Evolutionary conservation across 1,140 invertebrate species (phyloP), one percentile per base, ranked within the genome.

Genomic region (Holotrichia oblita): DNA sequence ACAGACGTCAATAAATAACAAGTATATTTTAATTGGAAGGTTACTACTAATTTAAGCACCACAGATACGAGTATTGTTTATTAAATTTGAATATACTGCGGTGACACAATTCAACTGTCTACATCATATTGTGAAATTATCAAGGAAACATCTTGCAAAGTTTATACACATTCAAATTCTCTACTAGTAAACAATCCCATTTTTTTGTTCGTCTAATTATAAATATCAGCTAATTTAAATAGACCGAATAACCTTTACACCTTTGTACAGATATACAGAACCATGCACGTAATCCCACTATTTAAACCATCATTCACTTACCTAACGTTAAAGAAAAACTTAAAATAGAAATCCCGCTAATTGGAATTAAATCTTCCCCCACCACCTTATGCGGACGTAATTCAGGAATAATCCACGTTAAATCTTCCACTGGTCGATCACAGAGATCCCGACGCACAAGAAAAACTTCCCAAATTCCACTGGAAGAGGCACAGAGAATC

Each of bases 361-460:
- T 34, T 48, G 44, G 10, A 55, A 55, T 6, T 17, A 7, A 55
- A 17, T 55, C 17, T 0, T 14, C n/a, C 48, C 48, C n/a, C 12
- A 17, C 14, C 48, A 55, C 48, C 4, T 55, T 55, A 55, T 17
- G 17, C 48, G 14, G 48, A 55, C 48, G 48, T n/a, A 55, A n/a
- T 55, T 7, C 12, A n/a, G 17, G 17, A 55, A n/a, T 55, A 17
- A 17, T 48, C 44, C 44, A n/a, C n/a, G 48, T 17, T 55, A 6
- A 55, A 55, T n/a, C 48, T 55, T 55, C 48, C 48, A 55, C 48
- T 55, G 48, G 48, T 55, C 48, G 48, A 55, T n/a, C n/a, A 12
- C 44, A n/a, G 12, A 3, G 12, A 48, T n/a, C 17, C 48, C 48
- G 20, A 7, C 61, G 3, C 61, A 20, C 22, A 0, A 2, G 27